phyloP scores from a whole-genome alignment of 2,888 invertebrate species.

The Autographa pulchrina region DNA sequence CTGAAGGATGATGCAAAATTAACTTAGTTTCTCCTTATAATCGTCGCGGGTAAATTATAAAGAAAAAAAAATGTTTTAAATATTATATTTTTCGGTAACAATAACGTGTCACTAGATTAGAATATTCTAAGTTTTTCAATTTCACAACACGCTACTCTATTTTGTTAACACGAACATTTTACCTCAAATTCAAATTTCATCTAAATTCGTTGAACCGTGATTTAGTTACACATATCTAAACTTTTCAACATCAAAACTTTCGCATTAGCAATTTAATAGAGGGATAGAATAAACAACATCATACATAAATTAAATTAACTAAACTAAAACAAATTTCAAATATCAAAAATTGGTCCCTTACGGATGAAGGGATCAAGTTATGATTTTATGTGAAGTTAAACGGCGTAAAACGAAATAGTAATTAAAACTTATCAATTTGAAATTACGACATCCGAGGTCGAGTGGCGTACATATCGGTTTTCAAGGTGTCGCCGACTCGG shows the following conservation, averaged over 20 bases:
- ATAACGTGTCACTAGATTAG: background rate
- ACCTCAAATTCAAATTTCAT: conserved; percentile 2
- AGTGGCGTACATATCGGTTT: too few species aligned
- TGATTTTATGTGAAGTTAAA: conserved; percentile 15
- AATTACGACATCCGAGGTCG: too few species aligned
- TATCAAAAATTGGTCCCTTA: background rate
- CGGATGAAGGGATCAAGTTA: background rate
- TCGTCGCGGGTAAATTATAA: too few species aligned
- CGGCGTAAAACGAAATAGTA: too few species aligned
- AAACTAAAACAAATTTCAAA: conserved; percentile 3
- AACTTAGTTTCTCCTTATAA: too few species aligned
- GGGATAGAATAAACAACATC: background rate
- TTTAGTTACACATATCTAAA: background rate
- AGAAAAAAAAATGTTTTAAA: too few species aligned
- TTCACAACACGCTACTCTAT: background rate
- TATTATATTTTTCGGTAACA: background rate
- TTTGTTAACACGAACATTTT: background rate
- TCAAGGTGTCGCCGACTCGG: too few species aligned
- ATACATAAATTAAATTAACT: background rate
- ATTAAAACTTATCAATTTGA: too few species aligned
- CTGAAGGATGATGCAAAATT: too few species aligned
- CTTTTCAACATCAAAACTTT: conserved; percentile 1
- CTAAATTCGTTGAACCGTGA: background rate
- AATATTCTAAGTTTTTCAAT: background rate
- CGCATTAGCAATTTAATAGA: background rate